A percentile compares a stretch with the other conserved stretches of the same genome.
phyloP scores from a whole-genome alignment of 1,140 invertebrate genomes.

The Rhizoglyphus robini region DNA sequence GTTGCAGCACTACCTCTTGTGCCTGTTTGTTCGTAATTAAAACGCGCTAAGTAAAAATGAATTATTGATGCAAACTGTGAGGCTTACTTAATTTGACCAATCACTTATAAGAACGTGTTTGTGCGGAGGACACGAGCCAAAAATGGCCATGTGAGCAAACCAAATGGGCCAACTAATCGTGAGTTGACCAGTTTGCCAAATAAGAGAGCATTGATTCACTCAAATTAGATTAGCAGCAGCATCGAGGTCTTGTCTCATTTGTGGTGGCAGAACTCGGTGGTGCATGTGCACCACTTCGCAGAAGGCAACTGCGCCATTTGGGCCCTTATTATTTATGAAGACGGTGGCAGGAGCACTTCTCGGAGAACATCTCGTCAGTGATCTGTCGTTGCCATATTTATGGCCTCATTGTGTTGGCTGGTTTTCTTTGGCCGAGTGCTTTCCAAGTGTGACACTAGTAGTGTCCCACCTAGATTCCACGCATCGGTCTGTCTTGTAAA shows the following conservation, averaged over 20 bases:
- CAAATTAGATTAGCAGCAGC: too few species aligned
- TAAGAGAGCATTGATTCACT: too few species aligned
- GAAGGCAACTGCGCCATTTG: neutral
- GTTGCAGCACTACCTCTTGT: neutral
- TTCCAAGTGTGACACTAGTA: too few species aligned
- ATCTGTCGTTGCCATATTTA: neutral
- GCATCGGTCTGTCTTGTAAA: neutral
- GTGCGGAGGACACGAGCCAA: too few species aligned
- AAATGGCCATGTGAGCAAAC: too few species aligned
- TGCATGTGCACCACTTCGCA: neutral
- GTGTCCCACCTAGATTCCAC: neutral
- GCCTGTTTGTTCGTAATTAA: neutral
- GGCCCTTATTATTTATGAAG: constrained; percentile 6
- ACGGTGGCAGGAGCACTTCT: neutral
- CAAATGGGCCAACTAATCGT: too few species aligned
- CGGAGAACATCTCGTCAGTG: too few species aligned
- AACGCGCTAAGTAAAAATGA: neutral
- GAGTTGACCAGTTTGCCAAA: too few species aligned
- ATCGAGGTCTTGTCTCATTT: too few species aligned
- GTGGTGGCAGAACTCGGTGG: neutral
- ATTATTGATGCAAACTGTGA: constrained; percentile 3
- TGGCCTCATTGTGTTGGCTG: neutral
- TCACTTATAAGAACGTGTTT: too few species aligned
- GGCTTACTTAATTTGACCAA: too few species aligned
- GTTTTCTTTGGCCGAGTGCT: neutral